phyloP scores from a whole-genome alignment of 2,888 invertebrate species.

The Gortyna flavago region DNA sequence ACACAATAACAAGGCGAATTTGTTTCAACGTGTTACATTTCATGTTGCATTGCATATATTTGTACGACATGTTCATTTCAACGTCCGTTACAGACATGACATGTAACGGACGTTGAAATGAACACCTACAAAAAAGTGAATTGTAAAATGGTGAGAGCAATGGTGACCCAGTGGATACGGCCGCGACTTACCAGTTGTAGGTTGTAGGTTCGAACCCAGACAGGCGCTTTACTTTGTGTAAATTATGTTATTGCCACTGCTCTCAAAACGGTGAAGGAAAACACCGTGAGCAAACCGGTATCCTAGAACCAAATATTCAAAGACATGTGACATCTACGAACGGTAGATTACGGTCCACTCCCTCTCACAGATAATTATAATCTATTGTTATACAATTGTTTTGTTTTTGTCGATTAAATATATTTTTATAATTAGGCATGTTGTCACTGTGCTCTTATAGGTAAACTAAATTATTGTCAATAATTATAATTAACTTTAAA shows the following conservation, averaged over 20 bases:
- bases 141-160: background rate
- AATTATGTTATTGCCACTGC: no score
- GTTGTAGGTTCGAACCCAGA: no score
- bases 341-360: no score
- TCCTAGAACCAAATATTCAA: no score
- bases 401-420: background rate
- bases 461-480: conserved; percentile 22
- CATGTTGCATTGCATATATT: background rate
- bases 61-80: background rate
- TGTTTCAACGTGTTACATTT: background rate
- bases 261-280: no score
- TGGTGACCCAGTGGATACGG: no score
- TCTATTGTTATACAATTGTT: conserved; percentile 1
- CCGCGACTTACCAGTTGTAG: no score
- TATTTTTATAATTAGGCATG: background rate
- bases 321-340: no score
- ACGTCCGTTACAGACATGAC: no score
- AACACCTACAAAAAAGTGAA: background rate
- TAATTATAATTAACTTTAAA: conserved; percentile 32
- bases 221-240: no score
- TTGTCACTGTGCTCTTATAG: conserved; percentile 28
- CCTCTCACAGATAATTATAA: background rate
- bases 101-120: no score
- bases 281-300: no score
- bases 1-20: background rate